A percentile compares a stretch with the other conserved stretches of the same genome.
Evolutionary conservation across 2,797 vertebrate genomes (phyloP).

Genomic region (Uromys caudimaculatus): DNA sequence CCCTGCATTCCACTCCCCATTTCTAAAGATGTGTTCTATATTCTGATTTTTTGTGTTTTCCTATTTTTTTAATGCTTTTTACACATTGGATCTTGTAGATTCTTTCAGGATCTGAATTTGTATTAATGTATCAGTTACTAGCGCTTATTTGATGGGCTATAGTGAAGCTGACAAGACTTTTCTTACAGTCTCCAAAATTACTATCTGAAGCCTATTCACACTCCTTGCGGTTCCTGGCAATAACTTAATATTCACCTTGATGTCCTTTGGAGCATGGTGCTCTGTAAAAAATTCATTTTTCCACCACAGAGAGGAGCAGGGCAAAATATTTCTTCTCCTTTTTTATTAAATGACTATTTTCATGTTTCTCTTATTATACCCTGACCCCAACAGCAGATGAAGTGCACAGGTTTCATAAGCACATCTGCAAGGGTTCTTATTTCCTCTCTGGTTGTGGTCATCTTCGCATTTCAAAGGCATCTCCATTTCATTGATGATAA

Average conservation of each 20-base stretch:
- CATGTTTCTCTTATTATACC: not conserved
- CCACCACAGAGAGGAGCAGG: not conserved
- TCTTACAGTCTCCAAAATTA: not conserved
- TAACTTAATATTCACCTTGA: not conserved
- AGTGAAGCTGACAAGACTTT: not conserved
- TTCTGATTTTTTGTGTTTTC: not conserved
- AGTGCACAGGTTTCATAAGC: not conserved
- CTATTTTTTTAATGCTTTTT: not conserved
- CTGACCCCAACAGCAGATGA: too few species aligned
- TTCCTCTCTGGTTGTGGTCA: not conserved
- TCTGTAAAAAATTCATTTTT: not conserved
- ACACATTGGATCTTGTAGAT: not conserved
- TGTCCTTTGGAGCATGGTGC: rapidly evolving
- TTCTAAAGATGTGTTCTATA: not conserved
- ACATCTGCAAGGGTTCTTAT: not conserved
- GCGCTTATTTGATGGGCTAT: too few species aligned
- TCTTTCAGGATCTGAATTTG: not conserved
- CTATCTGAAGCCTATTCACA: too few species aligned
- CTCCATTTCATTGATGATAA: not conserved
- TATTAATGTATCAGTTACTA: not conserved
- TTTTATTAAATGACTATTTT: not conserved
- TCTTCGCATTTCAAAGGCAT: too few species aligned
- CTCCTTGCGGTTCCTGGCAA: not conserved
- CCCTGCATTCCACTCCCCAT: not conserved
- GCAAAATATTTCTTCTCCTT: not conserved